Evolutionary conservation across 2,888 invertebrate species (phyloP).

Genomic region (Lepetodrilus schrolli): DNA sequence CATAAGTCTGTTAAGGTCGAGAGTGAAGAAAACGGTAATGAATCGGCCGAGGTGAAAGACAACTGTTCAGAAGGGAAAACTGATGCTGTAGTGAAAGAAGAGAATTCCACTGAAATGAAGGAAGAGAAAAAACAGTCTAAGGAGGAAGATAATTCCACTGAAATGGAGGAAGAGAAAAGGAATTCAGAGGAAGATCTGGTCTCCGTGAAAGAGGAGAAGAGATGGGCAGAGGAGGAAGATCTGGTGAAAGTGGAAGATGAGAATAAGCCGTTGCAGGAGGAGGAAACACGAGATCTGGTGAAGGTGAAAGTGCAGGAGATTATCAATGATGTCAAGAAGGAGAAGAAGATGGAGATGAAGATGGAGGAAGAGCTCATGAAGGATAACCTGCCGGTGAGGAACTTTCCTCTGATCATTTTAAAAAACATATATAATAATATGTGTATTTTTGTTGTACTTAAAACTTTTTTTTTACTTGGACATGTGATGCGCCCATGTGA

Average conservation of each 20-base stretch:
- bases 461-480: too few relatives aligned
- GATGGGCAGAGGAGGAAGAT: slow-evolving; percentile 33
- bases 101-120: slow-evolving; percentile 14
- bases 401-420: too few relatives aligned
- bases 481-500: not conserved
- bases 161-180: slow-evolving; percentile 32
- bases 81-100: slow-evolving; percentile 4
- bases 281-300: not conserved
- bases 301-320: slow-evolving; percentile 13
- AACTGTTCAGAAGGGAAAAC: not conserved
- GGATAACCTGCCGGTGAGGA: not conserved
- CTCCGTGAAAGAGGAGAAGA: slow-evolving; percentile 31
- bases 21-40: too few relatives aligned
- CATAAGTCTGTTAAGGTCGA: slow-evolving; percentile 15
- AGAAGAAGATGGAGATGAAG: not conserved
- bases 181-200: slow-evolving; percentile 34
- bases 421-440: too few relatives aligned
- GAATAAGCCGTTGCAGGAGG: not conserved
- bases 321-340: slow-evolving; percentile 1
- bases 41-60: too few relatives aligned
- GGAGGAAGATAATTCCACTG: slow-evolving; percentile 29
- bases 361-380: slow-evolving; percentile 18
- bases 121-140: slow-evolving; percentile 33
- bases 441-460: too few relatives aligned
- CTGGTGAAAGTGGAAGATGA: slow-evolving; percentile 17